Evolutionary conservation across 1,140 invertebrate species (phyloP).

Genomic region (Polypedilum vanderplanki): DNA sequence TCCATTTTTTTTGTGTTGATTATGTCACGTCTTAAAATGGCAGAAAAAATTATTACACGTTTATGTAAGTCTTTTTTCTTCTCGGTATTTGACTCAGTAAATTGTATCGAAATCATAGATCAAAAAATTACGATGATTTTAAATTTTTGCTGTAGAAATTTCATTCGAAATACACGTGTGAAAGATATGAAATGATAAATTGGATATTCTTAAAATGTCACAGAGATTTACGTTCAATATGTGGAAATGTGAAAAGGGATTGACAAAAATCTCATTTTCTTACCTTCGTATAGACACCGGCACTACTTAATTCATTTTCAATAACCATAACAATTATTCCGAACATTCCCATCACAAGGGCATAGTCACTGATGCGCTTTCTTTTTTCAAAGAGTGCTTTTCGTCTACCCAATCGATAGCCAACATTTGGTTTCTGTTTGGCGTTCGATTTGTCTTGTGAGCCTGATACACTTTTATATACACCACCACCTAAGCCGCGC

Average conservation of each 20-base stretch:
- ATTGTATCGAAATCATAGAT: too few relatives aligned
- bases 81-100: too few relatives aligned
- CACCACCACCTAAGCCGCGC: constrained; percentile 55
- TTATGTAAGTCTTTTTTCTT: too few relatives aligned
- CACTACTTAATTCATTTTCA: constrained; percentile 96
- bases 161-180: too few relatives aligned
- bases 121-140: too few relatives aligned
- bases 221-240: not conserved
- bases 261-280: constrained; percentile 34
- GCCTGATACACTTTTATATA: constrained; percentile 56
- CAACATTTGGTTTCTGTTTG: constrained; percentile 93
- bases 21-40: constrained; percentile 3
- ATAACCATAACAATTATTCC: constrained; percentile 98
- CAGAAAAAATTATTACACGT: constrained; percentile 5
- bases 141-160: too few relatives aligned
- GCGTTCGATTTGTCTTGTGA: constrained; percentile 60
- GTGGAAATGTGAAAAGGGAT: constrained; percentile 1
- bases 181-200: too few relatives aligned
- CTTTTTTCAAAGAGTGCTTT: constrained; percentile 97
- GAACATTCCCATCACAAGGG: constrained; percentile 96
- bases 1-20: constrained; percentile 17
- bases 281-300: constrained; percentile 89
- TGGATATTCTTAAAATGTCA: not conserved
- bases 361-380: constrained; percentile 96
- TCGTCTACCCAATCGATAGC: constrained; percentile 88